These are phyloP conservation scores for Hesperia comma DNA, from an alignment of 2,888 invertebrate genomes.

Conservation along the genomic window DNA sequence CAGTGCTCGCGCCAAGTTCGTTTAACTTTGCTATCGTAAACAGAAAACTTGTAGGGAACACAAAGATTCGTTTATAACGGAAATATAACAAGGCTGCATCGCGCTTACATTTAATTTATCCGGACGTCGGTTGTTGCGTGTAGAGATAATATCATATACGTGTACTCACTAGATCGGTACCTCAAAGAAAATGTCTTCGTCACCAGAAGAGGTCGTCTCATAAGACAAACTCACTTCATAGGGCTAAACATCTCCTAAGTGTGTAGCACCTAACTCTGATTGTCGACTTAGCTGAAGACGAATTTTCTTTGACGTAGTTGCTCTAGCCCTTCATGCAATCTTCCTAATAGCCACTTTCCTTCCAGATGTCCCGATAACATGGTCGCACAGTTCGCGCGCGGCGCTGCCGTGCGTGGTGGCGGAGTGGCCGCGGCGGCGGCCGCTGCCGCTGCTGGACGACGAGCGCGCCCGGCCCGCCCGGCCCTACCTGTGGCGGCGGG, in stretches of 20 bases:
- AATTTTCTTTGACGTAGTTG: neutral
- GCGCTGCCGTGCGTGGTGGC: slow-evolving; percentile 65
- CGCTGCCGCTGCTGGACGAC: slow-evolving; percentile 59
- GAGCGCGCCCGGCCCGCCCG: slow-evolving; percentile 49
- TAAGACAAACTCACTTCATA: no score
- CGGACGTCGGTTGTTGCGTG: no score
- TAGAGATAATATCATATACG: no score
- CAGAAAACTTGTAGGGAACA: no score
- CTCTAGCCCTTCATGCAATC: neutral
- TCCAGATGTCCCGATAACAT: slow-evolving; percentile 71
- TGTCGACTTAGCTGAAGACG: no score
- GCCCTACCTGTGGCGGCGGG: slow-evolving; percentile 58
- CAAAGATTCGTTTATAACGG: no score
- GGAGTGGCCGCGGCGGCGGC: slow-evolving; percentile 63
- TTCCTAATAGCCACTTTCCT: neutral
- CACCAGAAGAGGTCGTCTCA: no score
- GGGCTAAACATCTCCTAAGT: no score
- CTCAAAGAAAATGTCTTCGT: no score
- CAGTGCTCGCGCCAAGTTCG: neutral
- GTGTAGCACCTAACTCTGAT: no score
- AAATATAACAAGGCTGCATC: slow-evolving; percentile 3
- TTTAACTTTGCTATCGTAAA: no score
- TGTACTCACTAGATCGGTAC: no score
- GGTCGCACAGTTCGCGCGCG: slow-evolving; percentile 62
- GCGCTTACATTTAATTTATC: slow-evolving; percentile 4